phyloP scores from a whole-genome alignment of 2,797 vertebrate species.

The Botia almorhae region DNA sequence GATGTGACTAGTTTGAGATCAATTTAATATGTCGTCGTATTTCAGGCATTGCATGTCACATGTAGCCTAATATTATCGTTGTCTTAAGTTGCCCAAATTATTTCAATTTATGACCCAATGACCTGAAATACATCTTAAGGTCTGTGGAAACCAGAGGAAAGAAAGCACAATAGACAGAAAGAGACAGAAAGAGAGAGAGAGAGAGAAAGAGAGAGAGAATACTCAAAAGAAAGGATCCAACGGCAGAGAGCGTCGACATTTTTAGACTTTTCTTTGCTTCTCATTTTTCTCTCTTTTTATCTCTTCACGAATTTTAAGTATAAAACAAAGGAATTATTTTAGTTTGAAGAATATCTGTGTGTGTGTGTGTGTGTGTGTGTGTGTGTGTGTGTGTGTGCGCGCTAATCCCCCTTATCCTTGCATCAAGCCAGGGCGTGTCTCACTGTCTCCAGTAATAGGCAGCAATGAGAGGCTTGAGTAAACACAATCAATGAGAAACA shows the following conservation, averaged over 20 bases:
- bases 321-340: not conserved
- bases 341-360: conserved; percentile 42
- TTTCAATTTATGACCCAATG: conserved; percentile 39
- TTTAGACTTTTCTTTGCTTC: not conserved
- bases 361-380: conserved; percentile 46
- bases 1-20: too few relatives aligned
- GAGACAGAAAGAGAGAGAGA: not conserved
- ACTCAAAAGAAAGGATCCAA: not conserved
- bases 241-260: not conserved
- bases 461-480: conserved; percentile 81
- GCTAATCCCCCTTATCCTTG: conserved; percentile 76
- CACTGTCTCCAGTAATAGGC: conserved; percentile 76
- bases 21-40: too few relatives aligned
- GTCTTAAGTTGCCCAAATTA: conserved; percentile 50
- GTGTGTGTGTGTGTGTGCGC: conserved; percentile 22
- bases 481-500: conserved; percentile 82
- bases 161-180: too few relatives aligned
- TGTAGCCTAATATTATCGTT: conserved; percentile 50
- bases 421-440: conserved; percentile 74
- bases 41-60: conserved; percentile 22
- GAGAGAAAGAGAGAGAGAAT: not conserved
- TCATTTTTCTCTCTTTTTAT: not conserved
- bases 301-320: too few relatives aligned
- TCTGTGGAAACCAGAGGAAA: conserved; percentile 27
- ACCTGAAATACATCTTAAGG: conserved; percentile 48